A percentile compares a stretch with the other conserved stretches of the same genome.
phyloP scores from a whole-genome alignment of 2,113 vertebrate species.

The Lanius collurio region DNA sequence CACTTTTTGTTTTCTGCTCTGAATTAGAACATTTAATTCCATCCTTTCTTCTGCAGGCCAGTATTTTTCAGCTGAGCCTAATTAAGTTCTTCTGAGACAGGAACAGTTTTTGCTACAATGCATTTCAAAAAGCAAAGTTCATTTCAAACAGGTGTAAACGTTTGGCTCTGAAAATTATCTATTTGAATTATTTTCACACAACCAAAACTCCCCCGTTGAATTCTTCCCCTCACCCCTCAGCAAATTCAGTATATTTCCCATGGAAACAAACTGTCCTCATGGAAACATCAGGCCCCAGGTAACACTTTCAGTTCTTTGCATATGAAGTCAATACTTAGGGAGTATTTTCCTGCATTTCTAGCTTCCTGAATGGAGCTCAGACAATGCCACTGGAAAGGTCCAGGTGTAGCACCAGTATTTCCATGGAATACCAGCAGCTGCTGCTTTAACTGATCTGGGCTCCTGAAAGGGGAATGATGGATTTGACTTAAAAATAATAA shows the following conservation, averaged over 20 bases:
- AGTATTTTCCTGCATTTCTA: not conserved
- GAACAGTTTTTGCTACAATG: not conserved
- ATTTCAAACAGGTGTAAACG: not conserved
- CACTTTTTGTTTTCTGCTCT: not conserved
- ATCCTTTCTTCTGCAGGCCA: not conserved
- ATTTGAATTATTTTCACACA: not conserved
- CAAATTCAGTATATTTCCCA: not conserved
- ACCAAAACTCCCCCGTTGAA: not conserved
- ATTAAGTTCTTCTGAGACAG: not conserved
- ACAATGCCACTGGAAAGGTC: not conserved
- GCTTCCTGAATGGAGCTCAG: not conserved
- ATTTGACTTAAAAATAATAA: not conserved
- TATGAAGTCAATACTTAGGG: not conserved
- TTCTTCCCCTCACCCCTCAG: not conserved
- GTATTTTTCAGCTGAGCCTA: not conserved
- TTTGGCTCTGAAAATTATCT: not conserved
- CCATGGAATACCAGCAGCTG: not conserved
- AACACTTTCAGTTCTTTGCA: not conserved
- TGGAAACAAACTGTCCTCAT: not conserved
- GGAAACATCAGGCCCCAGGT: not conserved
- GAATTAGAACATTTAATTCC: not conserved
- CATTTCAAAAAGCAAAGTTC: not conserved
- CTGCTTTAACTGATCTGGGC: not conserved
- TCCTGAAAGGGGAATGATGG: not conserved
- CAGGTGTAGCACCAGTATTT: not conserved